A percentile compares a stretch with the other conserved stretches of the same genome.
Conservation (phyloP, 2,888 invertebrate genomes). For the Trissolcus brochymenae region DNA sequence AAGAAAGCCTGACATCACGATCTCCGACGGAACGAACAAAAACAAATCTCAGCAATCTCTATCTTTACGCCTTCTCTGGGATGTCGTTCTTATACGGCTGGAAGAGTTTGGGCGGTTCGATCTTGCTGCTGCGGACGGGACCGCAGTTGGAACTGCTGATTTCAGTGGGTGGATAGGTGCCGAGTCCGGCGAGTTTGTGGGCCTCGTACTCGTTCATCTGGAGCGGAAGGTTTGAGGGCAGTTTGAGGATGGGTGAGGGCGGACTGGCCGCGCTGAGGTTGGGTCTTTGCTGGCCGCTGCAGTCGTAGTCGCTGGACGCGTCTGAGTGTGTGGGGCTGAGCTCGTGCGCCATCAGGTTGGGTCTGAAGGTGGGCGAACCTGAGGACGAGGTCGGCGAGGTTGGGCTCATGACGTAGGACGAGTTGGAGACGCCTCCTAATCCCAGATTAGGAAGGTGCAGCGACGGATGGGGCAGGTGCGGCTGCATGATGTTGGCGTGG, state of each 20-base stretch:
- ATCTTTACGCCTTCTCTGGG: slow-evolving; percentile 66
- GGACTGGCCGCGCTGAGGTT: slow-evolving; percentile 37
- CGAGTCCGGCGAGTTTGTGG: slow-evolving; percentile 53
- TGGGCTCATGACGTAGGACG: slow-evolving; percentile 61
- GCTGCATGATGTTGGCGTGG: slow-evolving; percentile 61
- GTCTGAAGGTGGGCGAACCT: slow-evolving; percentile 67
- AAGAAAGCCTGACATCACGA: too few relatives aligned
- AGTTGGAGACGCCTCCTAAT: slow-evolving; percentile 64
- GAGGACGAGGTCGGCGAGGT: slow-evolving; percentile 58
- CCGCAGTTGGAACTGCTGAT: slow-evolving; percentile 34
- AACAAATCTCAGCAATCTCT: too few relatives aligned
- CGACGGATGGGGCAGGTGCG: slow-evolving; percentile 62
- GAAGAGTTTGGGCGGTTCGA: slow-evolving; percentile 82
- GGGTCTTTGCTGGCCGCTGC: slow-evolving; percentile 48
- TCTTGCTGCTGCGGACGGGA: slow-evolving; percentile 67
- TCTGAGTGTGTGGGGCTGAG: slow-evolving; percentile 69
- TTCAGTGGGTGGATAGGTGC: slow-evolving; percentile 68
- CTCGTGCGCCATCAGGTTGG: slow-evolving; percentile 73
- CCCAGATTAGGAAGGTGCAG: slow-evolving; percentile 64
- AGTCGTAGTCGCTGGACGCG: slow-evolving; percentile 71
- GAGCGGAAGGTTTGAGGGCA: slow-evolving; percentile 52
- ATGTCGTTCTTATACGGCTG: slow-evolving; percentile 85
- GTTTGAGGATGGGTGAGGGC: slow-evolving; percentile 56
- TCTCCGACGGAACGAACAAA: too few relatives aligned
- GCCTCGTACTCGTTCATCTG: slow-evolving; percentile 18